Evolutionary conservation across 2,888 invertebrate genomes (phyloP).

Genomic region (Nycteola revayana): DNA sequence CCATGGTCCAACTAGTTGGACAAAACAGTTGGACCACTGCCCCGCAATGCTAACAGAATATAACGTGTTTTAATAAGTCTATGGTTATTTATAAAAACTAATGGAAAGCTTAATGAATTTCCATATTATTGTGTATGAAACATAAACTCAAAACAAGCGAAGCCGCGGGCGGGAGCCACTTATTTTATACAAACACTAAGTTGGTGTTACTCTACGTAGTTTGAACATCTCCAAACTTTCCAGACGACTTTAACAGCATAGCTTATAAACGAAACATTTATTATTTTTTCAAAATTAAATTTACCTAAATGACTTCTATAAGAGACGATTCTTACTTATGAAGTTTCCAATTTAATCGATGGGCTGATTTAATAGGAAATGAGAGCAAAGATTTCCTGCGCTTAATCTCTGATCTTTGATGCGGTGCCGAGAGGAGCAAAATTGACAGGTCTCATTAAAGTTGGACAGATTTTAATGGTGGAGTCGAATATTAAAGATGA

Average conservation of each 20-base stretch:
- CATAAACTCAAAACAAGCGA: too few relatives aligned
- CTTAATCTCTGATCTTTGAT: slow-evolving; percentile 48
- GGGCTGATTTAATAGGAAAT: slow-evolving; percentile 32
- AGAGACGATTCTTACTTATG: slow-evolving; percentile 10
- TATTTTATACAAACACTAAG: neutral
- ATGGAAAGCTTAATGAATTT: too few relatives aligned
- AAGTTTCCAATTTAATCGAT: slow-evolving; percentile 35
- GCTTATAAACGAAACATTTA: neutral
- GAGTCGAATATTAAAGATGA: slow-evolving; percentile 35
- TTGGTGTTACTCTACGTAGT: neutral
- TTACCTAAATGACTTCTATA: neutral
- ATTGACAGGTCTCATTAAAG: slow-evolving; percentile 68
- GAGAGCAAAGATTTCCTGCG: slow-evolving; percentile 40
- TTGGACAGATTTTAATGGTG: slow-evolving; percentile 49
- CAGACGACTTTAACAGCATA: neutral
- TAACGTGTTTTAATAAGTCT: too few relatives aligned
- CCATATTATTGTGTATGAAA: too few relatives aligned
- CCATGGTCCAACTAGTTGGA: too few relatives aligned
- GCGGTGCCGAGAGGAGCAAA: slow-evolving; percentile 42
- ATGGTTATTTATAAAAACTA: too few relatives aligned
- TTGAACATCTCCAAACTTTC: slow-evolving; percentile 1
- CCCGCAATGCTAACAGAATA: too few relatives aligned
- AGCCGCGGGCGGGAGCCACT: too few relatives aligned
- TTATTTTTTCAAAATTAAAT: neutral
- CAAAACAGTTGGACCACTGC: too few relatives aligned